Conservation (phyloP, 1,140 invertebrate species). For the Phortica variegata region DNA sequence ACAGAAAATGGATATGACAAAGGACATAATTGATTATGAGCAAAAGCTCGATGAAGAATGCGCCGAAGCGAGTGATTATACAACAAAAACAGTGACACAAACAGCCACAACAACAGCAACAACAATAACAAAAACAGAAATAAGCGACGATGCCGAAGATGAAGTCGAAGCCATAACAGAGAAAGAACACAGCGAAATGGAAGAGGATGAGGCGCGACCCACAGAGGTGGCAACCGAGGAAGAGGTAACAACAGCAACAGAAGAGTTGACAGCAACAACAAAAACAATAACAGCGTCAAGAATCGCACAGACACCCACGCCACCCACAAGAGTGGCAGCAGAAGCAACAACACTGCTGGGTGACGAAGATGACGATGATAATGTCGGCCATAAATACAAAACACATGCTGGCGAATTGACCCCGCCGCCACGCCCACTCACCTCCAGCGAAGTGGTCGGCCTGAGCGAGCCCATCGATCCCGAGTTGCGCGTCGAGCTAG, state of each 20-base stretch:
- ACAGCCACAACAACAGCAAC: constrained; percentile 2
- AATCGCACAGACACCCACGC: no score
- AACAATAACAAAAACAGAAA: background rate
- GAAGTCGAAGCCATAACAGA: constrained; percentile 5
- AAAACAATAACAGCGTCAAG: no score
- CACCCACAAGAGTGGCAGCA: no score
- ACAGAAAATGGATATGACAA: constrained; percentile 49
- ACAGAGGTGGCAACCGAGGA: background rate
- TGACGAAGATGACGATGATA: background rate
- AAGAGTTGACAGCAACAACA: background rate
- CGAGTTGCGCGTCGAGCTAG: constrained; percentile 35
- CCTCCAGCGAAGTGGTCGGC: constrained; percentile 48
- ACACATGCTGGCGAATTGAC: constrained; percentile 22
- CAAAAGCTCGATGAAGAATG: constrained; percentile 35
- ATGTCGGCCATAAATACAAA: constrained; percentile 9
- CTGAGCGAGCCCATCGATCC: constrained; percentile 32
- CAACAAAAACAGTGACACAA: constrained; percentile 26
- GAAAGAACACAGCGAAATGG: background rate
- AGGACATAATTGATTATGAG: constrained; percentile 47
- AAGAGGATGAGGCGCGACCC: background rate
- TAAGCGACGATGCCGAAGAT: background rate
- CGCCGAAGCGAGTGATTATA: constrained; percentile 35
- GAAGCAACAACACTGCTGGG: background rate
- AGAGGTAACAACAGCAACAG: background rate
- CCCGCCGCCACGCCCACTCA: constrained; percentile 45